A percentile compares a stretch with the other conserved stretches of the same genome.
These are phyloP conservation scores for Oryzias celebensis DNA, from an alignment of 2,113 vertebrate genomes.

Conservation along the genomic window DNA sequence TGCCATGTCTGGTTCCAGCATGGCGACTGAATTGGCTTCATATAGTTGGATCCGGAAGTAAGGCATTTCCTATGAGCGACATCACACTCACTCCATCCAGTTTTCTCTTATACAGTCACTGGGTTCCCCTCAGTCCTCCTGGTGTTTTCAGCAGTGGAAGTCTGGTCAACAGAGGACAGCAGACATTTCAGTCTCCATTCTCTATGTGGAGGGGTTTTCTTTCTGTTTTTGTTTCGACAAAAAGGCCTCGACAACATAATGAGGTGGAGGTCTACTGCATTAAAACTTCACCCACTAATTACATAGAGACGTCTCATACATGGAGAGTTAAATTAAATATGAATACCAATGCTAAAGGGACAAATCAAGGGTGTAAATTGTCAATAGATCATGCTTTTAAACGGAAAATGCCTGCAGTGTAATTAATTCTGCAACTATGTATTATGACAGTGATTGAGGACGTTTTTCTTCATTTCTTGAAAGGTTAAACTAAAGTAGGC, in stretches of 20 bases:
- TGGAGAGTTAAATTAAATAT: slow-evolving; percentile 51
- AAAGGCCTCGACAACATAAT: slow-evolving; percentile 48
- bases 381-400: slow-evolving; percentile 5
- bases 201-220: slow-evolving; percentile 20
- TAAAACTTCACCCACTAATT: slow-evolving; percentile 61
- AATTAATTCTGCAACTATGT: slow-evolving; percentile 2
- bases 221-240: slow-evolving; percentile 20
- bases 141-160: too few relatives aligned
- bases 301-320: slow-evolving; percentile 36
- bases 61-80: too few relatives aligned
- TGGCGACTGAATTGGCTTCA: too few relatives aligned
- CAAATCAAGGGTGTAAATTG: slow-evolving; percentile 29
- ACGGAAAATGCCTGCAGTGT: background rate
- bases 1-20: too few relatives aligned
- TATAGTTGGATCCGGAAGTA: too few relatives aligned
- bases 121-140: too few relatives aligned
- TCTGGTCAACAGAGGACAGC: background rate
- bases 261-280: slow-evolving; percentile 48
- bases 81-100: too few relatives aligned
- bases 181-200: slow-evolving; percentile 1
- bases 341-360: slow-evolving; percentile 43
- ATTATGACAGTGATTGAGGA: slow-evolving; percentile 45
- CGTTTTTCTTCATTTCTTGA: slow-evolving; percentile 41
- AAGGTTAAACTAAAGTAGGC: slow-evolving; percentile 27
- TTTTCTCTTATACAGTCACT: too few relatives aligned